phyloP scores from a whole-genome alignment of 2,113 vertebrate species.

The Lipotes vexillifer region DNA sequence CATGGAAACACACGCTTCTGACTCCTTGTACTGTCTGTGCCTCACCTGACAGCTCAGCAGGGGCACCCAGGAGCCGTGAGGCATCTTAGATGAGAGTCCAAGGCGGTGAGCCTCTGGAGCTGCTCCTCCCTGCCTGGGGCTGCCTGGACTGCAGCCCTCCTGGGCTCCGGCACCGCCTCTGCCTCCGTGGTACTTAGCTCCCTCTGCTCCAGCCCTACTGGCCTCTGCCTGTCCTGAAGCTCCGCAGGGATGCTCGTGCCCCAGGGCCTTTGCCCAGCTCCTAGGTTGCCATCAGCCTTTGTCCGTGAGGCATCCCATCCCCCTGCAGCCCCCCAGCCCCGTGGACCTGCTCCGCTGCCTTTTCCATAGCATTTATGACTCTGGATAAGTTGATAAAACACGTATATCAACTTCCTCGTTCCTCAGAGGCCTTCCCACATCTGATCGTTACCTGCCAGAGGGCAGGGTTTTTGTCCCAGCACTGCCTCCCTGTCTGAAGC shows the following conservation, averaged over 20 bases:
- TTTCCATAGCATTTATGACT: neutral
- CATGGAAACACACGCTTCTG: neutral
- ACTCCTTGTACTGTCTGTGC: neutral
- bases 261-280: neutral
- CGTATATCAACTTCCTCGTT: neutral
- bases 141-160: too few relatives aligned
- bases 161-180: neutral
- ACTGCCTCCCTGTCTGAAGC: neutral
- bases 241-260: too few relatives aligned
- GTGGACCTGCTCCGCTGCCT: neutral
- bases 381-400: neutral
- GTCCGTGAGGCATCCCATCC: neutral
- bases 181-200: neutral
- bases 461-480: neutral
- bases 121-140: neutral
- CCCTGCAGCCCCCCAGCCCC: neutral
- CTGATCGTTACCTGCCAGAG: neutral
- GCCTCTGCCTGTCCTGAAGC: neutral
- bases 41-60: neutral
- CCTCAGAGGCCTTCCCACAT: neutral
- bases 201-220: neutral
- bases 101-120: neutral
- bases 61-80: neutral
- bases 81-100: neutral
- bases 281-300: neutral